Evolutionary conservation across 2,797 vertebrate species (phyloP).

Genomic region (Sternarchorhynchus goeldii): DNA sequence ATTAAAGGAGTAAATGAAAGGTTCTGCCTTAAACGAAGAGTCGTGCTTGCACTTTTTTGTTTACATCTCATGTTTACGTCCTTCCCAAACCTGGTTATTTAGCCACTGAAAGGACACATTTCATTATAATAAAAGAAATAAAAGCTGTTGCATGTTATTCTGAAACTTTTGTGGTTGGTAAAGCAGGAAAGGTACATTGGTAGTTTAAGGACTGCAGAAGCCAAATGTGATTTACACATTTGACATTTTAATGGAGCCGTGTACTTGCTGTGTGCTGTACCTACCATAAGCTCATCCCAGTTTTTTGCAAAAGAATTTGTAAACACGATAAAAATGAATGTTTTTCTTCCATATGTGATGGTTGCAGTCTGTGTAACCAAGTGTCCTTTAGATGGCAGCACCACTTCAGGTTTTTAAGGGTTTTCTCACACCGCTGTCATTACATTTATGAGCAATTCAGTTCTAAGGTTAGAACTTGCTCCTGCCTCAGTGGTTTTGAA

Average conservation of each 20-base stretch:
- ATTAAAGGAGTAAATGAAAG: constrained; percentile 75
- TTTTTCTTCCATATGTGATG: no score
- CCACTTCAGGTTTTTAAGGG: neutral
- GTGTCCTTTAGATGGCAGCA: constrained; percentile 8
- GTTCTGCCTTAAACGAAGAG: constrained; percentile 38
- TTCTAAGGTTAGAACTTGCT: neutral
- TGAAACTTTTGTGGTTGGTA: neutral
- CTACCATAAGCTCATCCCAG: no score
- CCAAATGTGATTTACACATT: no score
- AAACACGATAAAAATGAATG: no score
- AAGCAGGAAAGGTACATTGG: no score
- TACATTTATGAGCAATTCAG: neutral
- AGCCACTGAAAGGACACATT: neutral
- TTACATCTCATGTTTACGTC: neutral
- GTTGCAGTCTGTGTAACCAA: no score
- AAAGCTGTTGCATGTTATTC: neutral
- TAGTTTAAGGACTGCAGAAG: no score
- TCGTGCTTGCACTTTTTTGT: constrained; percentile 31
- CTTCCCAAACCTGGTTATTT: constrained; percentile 2
- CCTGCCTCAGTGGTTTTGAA: neutral
- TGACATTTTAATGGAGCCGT: no score
- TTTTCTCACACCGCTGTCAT: no score
- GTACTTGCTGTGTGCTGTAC: no score
- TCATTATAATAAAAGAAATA: constrained; percentile 16
- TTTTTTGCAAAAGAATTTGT: no score